A percentile compares a stretch with the other conserved stretches of the same genome.
These are phyloP conservation scores for Drosophila kuntzei DNA, from an alignment of 2,888 invertebrate species.

Conservation along the genomic window DNA sequence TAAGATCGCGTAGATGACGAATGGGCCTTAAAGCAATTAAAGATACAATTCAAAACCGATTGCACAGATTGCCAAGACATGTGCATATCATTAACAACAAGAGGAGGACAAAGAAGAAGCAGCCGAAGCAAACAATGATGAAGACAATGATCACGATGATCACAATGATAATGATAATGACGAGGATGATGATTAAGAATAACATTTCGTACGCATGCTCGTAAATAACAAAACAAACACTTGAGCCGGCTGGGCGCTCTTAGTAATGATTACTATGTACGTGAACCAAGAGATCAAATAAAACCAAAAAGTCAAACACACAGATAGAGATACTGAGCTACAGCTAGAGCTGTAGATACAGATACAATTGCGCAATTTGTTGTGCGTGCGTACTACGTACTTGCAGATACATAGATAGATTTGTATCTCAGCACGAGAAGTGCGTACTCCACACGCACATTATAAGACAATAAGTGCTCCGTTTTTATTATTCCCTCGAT, in stretches of 20 bases:
- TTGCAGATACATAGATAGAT: slow-evolving; percentile 31
- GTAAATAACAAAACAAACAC: slow-evolving; percentile 63
- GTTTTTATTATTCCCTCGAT: slow-evolving; percentile 8
- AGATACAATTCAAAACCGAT: slow-evolving; percentile 14
- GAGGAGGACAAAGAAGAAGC: not conserved
- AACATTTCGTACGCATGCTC: slow-evolving; percentile 50
- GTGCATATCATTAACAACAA: slow-evolving; percentile 56
- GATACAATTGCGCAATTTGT: slow-evolving; percentile 63
- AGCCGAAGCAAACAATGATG: slow-evolving; percentile 7
- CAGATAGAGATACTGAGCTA: slow-evolving; percentile 25
- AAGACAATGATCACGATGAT: not conserved
- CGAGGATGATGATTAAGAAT: slow-evolving; percentile 9
- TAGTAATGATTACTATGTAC: slow-evolving; percentile 37
- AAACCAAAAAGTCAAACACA: not conserved
- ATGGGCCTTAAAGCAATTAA: slow-evolving; percentile 17
- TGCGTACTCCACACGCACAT: slow-evolving; percentile 31
- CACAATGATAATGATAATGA: not conserved
- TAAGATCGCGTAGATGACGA: slow-evolving; percentile 1
- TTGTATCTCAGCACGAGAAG: slow-evolving; percentile 28
- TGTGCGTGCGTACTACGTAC: slow-evolving; percentile 52
- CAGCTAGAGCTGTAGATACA: slow-evolving; percentile 17
- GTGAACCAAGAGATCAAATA: slow-evolving; percentile 33
- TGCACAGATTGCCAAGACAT: slow-evolving; percentile 56
- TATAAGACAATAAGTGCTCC: slow-evolving; percentile 17
- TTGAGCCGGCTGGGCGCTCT: slow-evolving; percentile 54